Evolutionary conservation across 2,797 vertebrate species (phyloP).

Genomic region (Cheirogaleus major): DNA sequence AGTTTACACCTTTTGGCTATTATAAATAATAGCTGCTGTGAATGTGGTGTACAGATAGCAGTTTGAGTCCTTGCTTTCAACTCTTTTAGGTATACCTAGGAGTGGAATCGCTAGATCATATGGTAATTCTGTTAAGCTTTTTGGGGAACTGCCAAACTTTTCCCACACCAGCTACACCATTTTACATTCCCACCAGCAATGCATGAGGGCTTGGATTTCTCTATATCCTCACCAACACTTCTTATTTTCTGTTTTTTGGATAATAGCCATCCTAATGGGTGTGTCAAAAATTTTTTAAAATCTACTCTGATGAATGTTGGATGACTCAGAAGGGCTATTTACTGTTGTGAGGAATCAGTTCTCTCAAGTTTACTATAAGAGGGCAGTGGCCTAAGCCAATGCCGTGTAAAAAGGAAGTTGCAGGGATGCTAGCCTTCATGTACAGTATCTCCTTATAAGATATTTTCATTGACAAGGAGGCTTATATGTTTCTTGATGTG

Average conservation of each 20-base stretch:
- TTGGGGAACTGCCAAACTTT: neutral
- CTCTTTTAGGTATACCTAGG: neutral
- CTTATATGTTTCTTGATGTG: neutral
- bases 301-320: slow-evolving; percentile 19
- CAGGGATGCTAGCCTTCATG: neutral
- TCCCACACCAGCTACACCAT: neutral
- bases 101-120: neutral
- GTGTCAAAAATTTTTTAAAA: neutral
- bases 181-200: neutral
- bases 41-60: neutral
- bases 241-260: slow-evolving; percentile 25
- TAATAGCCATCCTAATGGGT: neutral
- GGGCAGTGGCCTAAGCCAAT: neutral
- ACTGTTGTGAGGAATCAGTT: neutral
- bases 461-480: neutral
- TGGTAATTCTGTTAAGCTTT: neutral
- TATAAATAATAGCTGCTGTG: neutral
- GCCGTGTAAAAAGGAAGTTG: neutral
- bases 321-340: slow-evolving; percentile 7
- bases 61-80: neutral
- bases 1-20: neutral
- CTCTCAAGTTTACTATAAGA: neutral
- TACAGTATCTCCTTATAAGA: neutral
- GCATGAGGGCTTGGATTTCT: neutral
- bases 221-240: slow-evolving; percentile 1